phyloP scores from a whole-genome alignment of 2,888 invertebrate species.

The Punctoribates punctum region DNA sequence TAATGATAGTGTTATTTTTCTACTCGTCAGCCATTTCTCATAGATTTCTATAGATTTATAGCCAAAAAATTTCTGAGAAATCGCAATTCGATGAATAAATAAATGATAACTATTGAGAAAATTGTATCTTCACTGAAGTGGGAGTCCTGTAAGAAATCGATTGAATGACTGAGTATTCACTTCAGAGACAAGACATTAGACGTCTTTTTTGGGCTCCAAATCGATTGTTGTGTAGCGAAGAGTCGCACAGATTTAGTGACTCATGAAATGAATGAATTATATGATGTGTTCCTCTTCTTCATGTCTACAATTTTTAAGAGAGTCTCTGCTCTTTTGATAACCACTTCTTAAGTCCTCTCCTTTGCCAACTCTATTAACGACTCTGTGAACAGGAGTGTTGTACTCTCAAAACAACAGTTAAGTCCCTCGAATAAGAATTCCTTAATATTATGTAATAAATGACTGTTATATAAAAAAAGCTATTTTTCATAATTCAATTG shows the following conservation, averaged over 20 bases:
- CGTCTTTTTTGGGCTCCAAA: background rate
- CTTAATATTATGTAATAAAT: too few species aligned
- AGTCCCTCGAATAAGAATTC: too few species aligned
- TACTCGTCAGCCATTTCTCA: too few species aligned
- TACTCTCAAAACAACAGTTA: too few species aligned
- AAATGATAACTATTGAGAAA: background rate
- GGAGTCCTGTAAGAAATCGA: background rate
- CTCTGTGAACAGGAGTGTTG: too few species aligned
- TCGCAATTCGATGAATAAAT: background rate
- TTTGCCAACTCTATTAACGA: too few species aligned
- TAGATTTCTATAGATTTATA: too few species aligned
- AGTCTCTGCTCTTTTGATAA: too few species aligned
- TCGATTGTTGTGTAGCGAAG: background rate
- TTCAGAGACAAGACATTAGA: background rate
- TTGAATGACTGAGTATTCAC: background rate
- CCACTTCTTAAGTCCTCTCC: background rate
- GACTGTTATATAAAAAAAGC: background rate
- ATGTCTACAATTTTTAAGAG: too few species aligned
- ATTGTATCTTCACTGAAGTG: background rate
- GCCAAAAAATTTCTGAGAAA: too few species aligned
- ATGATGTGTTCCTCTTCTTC: background rate
- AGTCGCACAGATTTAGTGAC: conserved; percentile 1
- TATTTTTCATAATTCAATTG: background rate
- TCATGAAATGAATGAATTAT: conserved; percentile 18
- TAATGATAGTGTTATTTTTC: too few species aligned